A percentile compares a stretch with the other conserved stretches of the same genome.
phyloP scores from a whole-genome alignment of 2,888 invertebrate species.

The Suillia variegata region DNA sequence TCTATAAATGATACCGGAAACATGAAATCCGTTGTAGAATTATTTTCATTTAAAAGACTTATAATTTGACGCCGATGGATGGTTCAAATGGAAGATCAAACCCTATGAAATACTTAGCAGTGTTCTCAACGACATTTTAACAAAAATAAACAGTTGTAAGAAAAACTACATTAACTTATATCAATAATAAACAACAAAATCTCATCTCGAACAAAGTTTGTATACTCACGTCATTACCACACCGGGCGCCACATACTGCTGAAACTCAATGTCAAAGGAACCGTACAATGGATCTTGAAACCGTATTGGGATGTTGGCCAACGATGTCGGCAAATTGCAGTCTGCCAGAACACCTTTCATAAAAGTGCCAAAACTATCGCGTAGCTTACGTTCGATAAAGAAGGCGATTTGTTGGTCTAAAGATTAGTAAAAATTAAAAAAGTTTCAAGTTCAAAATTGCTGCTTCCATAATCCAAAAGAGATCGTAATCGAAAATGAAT shows the following conservation, averaged over 20 bases:
- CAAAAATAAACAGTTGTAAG: no score
- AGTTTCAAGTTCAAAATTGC: neutral
- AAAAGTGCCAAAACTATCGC: slow-evolving; percentile 72
- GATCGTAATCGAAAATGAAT: no score
- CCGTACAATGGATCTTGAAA: slow-evolving; percentile 77
- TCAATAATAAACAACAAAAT: neutral
- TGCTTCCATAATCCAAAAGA: neutral
- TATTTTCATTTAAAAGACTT: no score
- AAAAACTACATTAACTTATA: slow-evolving; percentile 11
- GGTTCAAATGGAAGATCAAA: no score
- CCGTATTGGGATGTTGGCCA: slow-evolving; percentile 69
- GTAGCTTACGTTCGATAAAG: slow-evolving; percentile 72
- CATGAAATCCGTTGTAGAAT: no score
- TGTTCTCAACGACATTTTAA: no score
- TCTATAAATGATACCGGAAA: neutral
- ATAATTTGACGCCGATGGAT: neutral
- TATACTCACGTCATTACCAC: slow-evolving; percentile 77
- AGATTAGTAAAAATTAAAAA: slow-evolving; percentile 32
- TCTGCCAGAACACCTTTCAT: slow-evolving; percentile 68
- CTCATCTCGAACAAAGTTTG: neutral
- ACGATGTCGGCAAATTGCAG: slow-evolving; percentile 67
- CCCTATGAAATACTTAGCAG: no score
- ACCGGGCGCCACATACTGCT: slow-evolving; percentile 83
- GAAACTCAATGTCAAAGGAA: slow-evolving; percentile 70
- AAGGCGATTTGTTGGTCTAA: slow-evolving; percentile 84